These are phyloP conservation scores for Macaca fascicularis DNA, from an alignment of 2,113 vertebrate species.

Conservation along the genomic window T2T-MFA8v1.1 NC_088377.1:2810501-2811000, in stretches of 20 bases:
- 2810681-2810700: constrained; percentile 75
- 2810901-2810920: accelerated
- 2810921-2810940: no score
- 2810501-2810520: neutral
- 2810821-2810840: no score
- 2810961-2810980: accelerated
- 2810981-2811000: accelerated
- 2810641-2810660: neutral
- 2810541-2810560: neutral
- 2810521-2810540: neutral
- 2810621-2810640: no score
- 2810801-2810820: no score
- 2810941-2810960: no score
- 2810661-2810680: neutral
- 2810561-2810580: neutral
- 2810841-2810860: neutral
- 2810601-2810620: neutral
- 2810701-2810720: constrained; percentile 70
- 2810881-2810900: accelerated
- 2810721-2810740: constrained; percentile 19
- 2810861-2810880: neutral
- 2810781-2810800: neutral
- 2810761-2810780: neutral
- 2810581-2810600: no score
- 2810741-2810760: constrained; percentile 51